Base-by-base conservation (phyloP, 2,888 invertebrate species). In the Myathropa florea region DNA sequence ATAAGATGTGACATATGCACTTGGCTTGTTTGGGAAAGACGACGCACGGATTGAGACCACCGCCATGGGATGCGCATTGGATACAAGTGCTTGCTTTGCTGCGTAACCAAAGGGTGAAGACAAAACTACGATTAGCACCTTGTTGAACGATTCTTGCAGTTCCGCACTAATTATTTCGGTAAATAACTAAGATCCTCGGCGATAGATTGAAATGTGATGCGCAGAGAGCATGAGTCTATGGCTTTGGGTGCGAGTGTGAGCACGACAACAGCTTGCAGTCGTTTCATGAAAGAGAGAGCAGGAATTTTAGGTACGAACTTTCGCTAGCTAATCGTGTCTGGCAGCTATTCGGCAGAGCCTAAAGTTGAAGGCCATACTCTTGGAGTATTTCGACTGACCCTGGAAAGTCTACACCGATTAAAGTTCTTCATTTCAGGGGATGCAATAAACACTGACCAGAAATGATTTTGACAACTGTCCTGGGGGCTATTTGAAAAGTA, bases 111-210 rank as follows among this genome's bases (percentile, higher is more conserved):
- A 77, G 57, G 67, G 46, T 53, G 73, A 83, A 86, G 70, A 83
- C 83, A 83, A 85, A 86, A 83, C 78, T 79, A 65, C 86, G 83
- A 86, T 86, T 86, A 86, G 83, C 86, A 86, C 86, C 83, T 86
- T 83, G 86, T 83, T 86, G 70, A 71, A 75, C 57, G 30, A 70
- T 83, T 86, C 82, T 86, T 73, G 26, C 83, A 86, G 83, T 83
- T 86, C 75, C 46, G 86, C 75, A 46, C 83, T 86, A 86, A 86
- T 75, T 75, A 46, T 10, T 46, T 75, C 4, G 0, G 64, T 61
- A 78, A 73, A 86, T 55, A 83, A 6, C 18, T 23, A 30, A 65
- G 55, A 53, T 81, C 84, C 84, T 84, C 10, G 68, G 64, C 28
- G 67, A 23, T 46, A 18, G 46, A 18, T 14, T 10, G 28, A 26